phyloP scores from a whole-genome alignment of 2,888 invertebrate genomes.

The Cheilosia soror region DNA sequence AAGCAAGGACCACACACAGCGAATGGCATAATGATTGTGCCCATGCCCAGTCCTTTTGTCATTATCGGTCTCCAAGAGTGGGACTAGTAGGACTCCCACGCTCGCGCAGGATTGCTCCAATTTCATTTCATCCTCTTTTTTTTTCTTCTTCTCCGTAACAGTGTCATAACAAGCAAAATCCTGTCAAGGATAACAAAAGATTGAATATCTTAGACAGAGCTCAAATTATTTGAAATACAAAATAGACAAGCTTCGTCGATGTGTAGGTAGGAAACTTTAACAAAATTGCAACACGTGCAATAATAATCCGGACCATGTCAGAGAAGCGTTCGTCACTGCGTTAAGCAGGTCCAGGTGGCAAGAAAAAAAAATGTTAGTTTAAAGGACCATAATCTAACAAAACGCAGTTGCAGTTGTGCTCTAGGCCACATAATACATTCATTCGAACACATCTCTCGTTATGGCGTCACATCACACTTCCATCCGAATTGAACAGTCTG shows the following conservation, averaged over 20 bases:
- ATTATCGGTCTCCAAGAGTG: constrained; percentile 46
- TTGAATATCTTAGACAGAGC: constrained; percentile 52
- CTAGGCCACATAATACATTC: constrained; percentile 40
- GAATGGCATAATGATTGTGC: constrained; percentile 36
- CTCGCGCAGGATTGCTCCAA: constrained; percentile 46
- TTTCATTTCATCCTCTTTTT: constrained; percentile 12
- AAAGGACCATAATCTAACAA: constrained; percentile 22
- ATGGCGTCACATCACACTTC: background rate
- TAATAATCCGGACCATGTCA: constrained; percentile 17
- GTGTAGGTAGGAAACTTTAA: constrained; percentile 2
- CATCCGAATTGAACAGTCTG: constrained; percentile 12
- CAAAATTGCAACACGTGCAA: constrained; percentile 38
- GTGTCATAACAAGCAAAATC: constrained; percentile 49
- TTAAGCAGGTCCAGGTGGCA: background rate
- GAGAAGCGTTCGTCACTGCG: constrained; percentile 13
- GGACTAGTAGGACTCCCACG: constrained; percentile 21
- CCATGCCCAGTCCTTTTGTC: constrained; percentile 57
- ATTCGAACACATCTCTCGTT: constrained; percentile 46
- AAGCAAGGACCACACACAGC: constrained; percentile 39
- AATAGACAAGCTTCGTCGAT: background rate
- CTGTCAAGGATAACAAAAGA: constrained; percentile 62
- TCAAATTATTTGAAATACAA: constrained; percentile 21
- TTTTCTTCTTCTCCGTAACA: constrained; percentile 2
- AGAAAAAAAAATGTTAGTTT: background rate
- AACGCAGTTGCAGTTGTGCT: constrained; percentile 48